Evolutionary conservation across 1,140 invertebrate genomes (phyloP).

Genomic region (Heliconius eleuchia): DNA sequence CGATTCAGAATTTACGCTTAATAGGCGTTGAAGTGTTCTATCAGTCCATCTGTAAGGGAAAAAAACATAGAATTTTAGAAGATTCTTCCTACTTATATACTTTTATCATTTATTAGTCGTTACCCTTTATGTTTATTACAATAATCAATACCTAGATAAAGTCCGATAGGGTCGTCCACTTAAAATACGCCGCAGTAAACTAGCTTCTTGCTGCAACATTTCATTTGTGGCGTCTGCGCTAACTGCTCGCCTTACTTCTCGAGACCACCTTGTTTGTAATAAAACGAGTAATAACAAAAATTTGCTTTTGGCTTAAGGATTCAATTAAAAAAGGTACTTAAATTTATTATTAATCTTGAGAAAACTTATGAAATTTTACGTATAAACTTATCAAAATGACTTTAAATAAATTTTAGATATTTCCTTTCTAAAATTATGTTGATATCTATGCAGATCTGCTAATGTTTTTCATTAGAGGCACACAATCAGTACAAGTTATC

Average conservation of each 20-base stretch:
- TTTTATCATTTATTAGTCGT: background rate
- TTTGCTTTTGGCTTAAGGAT: too few species aligned
- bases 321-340: too few species aligned
- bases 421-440: too few species aligned
- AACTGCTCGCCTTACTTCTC: conserved; percentile 64
- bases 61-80: background rate
- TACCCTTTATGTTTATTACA: background rate
- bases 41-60: conserved; percentile 62
- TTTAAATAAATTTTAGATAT: too few species aligned
- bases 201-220: conserved; percentile 49
- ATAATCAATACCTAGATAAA: conserved; percentile 43
- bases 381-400: too few species aligned
- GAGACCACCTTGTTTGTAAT: conserved; percentile 48
- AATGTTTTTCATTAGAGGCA: too few species aligned
- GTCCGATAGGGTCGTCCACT: conserved; percentile 48
- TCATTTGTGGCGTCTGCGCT: conserved; percentile 60
- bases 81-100: background rate
- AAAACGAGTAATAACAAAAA: background rate
- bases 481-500: too few species aligned
- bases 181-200: conserved; percentile 49
- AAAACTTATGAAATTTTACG: too few species aligned
- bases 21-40: conserved; percentile 54
- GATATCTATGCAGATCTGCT: too few species aligned
- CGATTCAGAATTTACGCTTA: conserved; percentile 61
- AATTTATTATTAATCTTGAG: too few species aligned